Conservation (phyloP, 2,888 invertebrate genomes). For the Chelonus formosanus region DNA sequence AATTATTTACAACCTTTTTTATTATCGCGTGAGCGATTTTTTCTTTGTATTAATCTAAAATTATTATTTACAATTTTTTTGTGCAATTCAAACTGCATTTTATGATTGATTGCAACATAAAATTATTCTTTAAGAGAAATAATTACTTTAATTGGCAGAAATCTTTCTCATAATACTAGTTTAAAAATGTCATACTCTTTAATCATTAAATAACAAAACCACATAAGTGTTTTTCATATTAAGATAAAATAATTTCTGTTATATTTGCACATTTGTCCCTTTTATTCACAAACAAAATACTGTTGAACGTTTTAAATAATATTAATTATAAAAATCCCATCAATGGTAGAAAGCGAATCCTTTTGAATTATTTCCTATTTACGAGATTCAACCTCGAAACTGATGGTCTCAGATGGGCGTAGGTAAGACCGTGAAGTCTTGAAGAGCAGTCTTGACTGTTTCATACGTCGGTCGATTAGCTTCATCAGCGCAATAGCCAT, state of each 20-base stretch:
- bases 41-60: not conserved
- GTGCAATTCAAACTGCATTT: no score
- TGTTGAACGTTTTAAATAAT: not conserved
- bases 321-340: not conserved
- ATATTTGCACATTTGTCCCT: no score
- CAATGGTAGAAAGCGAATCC: not conserved
- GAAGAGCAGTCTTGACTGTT: constrained; percentile 89
- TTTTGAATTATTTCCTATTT: not conserved
- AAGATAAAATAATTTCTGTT: no score
- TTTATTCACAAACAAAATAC: not conserved
- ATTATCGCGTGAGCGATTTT: constrained; percentile 1
- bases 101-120: no score
- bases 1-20: not conserved
- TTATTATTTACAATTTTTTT: not conserved
- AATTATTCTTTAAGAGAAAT: no score
- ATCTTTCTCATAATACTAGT: no score
- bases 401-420: constrained; percentile 80
- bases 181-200: no score
- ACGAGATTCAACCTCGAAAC: constrained; percentile 25
- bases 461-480: constrained; percentile 85
- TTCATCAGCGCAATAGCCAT: constrained; percentile 82
- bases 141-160: no score
- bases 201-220: no score
- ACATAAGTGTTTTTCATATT: no score
- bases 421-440: constrained; percentile 89